Conservation (phyloP, 2,888 invertebrate species). For the Lasioglossum oenotherae region DNA sequence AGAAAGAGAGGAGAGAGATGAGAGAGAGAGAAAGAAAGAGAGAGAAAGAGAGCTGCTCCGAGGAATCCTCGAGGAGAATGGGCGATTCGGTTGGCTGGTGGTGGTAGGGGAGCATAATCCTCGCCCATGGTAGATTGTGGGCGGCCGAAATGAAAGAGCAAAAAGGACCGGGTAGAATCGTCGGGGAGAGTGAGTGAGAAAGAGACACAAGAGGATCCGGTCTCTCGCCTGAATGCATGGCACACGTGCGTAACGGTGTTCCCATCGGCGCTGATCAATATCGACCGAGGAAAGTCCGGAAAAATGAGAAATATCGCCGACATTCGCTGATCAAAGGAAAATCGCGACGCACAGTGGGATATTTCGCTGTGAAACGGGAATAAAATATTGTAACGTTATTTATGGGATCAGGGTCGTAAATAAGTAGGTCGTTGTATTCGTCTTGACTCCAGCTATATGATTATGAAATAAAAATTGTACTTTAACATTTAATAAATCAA, state of each 20-base stretch:
- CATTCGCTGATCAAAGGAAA: neutral
- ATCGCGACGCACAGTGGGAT: neutral
- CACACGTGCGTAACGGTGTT: conserved; percentile 46
- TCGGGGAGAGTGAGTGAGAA: conserved; percentile 23
- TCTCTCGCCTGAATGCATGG: conserved; percentile 23
- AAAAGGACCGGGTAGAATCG: conserved; percentile 65
- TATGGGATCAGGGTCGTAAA: too few relatives aligned
- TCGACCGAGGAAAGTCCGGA: conserved; percentile 31
- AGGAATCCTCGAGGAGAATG: conserved; percentile 68
- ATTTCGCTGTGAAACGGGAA: too few relatives aligned
- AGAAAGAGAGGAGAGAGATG: neutral
- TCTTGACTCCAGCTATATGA: too few relatives aligned
- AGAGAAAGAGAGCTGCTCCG: conserved; percentile 38
- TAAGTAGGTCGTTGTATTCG: too few relatives aligned
- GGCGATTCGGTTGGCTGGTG: conserved; percentile 67
- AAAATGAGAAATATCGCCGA: conserved; percentile 34
- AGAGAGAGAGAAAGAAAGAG: neutral
- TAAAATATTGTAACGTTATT: too few relatives aligned
- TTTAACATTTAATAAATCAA: too few relatives aligned
- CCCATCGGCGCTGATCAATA: conserved; percentile 43
- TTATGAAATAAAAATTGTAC: too few relatives aligned
- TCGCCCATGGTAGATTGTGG: conserved; percentile 81
- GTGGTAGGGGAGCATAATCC: conserved; percentile 78
- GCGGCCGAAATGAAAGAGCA: conserved; percentile 78
- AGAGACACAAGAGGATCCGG: conserved; percentile 39